phyloP scores from a whole-genome alignment of 2,888 invertebrate genomes.

The Serrognathus titanus region DNA sequence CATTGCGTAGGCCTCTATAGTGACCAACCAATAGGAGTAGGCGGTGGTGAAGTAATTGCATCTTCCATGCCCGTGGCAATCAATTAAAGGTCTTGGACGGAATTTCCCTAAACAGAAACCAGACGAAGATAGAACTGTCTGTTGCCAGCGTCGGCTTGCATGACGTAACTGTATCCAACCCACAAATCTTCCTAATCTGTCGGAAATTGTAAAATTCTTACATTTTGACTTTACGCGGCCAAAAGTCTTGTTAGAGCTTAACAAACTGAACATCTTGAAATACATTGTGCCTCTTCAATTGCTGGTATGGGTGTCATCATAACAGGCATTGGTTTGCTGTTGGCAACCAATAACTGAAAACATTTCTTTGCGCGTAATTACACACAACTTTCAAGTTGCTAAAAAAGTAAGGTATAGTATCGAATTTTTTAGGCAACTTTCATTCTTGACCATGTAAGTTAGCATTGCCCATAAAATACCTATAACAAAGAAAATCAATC shows the following conservation, averaged over 20 bases:
- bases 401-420: slow-evolving; percentile 96
- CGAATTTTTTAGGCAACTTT: slow-evolving; percentile 92
- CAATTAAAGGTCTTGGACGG: slow-evolving; percentile 90
- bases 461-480: slow-evolving; percentile 88
- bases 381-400: slow-evolving; percentile 93
- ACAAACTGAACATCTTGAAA: slow-evolving; percentile 91
- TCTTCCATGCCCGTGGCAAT: slow-evolving; percentile 90
- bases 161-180: slow-evolving; percentile 97
- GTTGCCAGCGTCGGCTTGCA: slow-evolving; percentile 87
- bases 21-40: slow-evolving; percentile 93
- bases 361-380: slow-evolving; percentile 91
- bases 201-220: slow-evolving; percentile 86
- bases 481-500: slow-evolving; percentile 91
- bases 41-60: slow-evolving; percentile 95
- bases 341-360: slow-evolving; percentile 97
- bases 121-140: slow-evolving; percentile 84
- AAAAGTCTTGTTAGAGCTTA: slow-evolving; percentile 88
- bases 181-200: slow-evolving; percentile 89
- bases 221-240: slow-evolving; percentile 92
- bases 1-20: slow-evolving; percentile 79
- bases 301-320: slow-evolving; percentile 90
- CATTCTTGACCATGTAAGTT: slow-evolving; percentile 91
- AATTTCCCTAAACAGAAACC: slow-evolving; percentile 96
- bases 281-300: slow-evolving; percentile 78
- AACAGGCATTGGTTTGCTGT: slow-evolving; percentile 91